phyloP scores from a whole-genome alignment of 1,140 invertebrate genomes.

The Parapsyche elsis region DNA sequence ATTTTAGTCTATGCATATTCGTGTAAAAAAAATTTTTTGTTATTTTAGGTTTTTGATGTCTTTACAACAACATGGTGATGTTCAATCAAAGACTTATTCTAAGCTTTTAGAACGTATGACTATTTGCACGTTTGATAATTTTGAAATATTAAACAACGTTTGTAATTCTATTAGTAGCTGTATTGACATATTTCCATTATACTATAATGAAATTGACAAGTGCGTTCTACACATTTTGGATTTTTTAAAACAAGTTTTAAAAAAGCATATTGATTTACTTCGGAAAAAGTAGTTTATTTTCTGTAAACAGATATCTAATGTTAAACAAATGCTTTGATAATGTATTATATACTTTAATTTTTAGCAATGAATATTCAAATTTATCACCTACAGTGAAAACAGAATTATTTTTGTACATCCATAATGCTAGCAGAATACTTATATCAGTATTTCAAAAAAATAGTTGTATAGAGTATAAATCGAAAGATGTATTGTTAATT shows the following conservation, averaged over 20 bases:
- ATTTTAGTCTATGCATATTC: not conserved
- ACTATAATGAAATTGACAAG: not conserved
- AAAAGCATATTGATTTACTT: conserved; percentile 18
- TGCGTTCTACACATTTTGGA: conserved; percentile 13
- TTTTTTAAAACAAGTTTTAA: conserved; percentile 43
- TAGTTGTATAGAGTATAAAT: not conserved
- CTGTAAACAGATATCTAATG: conserved; percentile 1
- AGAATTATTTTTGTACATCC: conserved; percentile 52
- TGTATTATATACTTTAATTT: not conserved
- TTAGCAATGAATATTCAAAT: conserved; percentile 5
- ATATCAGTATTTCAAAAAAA: conserved; percentile 51
- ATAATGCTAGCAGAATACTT: conserved; percentile 48
- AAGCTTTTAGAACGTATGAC: conserved; percentile 23
- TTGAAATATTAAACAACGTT: conserved; percentile 38
- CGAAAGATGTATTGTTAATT: conserved; percentile 5
- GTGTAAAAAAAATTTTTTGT: not conserved
- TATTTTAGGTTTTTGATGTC: conserved; percentile 44
- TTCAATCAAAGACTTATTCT: conserved; percentile 29
- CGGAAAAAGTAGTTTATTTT: conserved; percentile 30
- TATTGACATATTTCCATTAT: conserved; percentile 47
- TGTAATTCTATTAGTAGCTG: conserved; percentile 46
- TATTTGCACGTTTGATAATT: conserved; percentile 5
- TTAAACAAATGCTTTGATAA: no score
- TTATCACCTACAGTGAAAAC: conserved; percentile 54
- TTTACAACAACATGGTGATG: not conserved